Evolutionary conservation across 2,797 vertebrate genomes (phyloP).

Genomic region (Premnoplex brunnescens): DNA sequence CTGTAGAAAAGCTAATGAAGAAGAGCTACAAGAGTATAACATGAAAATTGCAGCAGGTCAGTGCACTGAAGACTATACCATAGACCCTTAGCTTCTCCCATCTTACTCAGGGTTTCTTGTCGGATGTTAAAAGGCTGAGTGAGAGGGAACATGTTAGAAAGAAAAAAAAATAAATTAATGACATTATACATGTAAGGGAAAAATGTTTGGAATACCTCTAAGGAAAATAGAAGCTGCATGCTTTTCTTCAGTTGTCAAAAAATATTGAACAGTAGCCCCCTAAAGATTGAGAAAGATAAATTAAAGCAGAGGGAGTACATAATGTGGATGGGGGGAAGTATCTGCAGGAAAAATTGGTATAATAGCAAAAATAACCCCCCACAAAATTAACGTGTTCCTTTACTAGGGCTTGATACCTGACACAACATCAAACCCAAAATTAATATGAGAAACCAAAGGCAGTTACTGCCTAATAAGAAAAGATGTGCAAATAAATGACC

Average conservation of each 20-base stretch:
- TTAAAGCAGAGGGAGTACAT: background rate
- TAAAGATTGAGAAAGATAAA: background rate
- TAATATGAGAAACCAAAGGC: constrained; percentile 2
- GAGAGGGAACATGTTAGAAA: background rate
- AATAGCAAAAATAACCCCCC: background rate
- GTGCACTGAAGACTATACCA: background rate
- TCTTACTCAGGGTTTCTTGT: background rate
- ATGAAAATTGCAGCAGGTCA: background rate
- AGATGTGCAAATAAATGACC: background rate
- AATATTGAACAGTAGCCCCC: background rate
- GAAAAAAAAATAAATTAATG: background rate
- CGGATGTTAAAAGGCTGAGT: background rate
- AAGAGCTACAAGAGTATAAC: background rate
- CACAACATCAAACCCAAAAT: background rate
- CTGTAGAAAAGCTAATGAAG: background rate
- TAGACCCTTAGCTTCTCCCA: background rate
- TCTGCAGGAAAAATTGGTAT: background rate
- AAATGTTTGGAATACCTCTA: background rate
- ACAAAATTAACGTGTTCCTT: background rate
- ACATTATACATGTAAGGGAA: background rate
- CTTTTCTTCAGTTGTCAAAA: constrained; percentile 1
- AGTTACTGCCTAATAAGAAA: background rate
- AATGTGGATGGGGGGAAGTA: background rate
- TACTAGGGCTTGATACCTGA: background rate
- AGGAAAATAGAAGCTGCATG: background rate